phyloP scores from a whole-genome alignment of 37 sponge, comb jelly and placozoan genomes.

The Mnemiopsis leidyi region DNA sequence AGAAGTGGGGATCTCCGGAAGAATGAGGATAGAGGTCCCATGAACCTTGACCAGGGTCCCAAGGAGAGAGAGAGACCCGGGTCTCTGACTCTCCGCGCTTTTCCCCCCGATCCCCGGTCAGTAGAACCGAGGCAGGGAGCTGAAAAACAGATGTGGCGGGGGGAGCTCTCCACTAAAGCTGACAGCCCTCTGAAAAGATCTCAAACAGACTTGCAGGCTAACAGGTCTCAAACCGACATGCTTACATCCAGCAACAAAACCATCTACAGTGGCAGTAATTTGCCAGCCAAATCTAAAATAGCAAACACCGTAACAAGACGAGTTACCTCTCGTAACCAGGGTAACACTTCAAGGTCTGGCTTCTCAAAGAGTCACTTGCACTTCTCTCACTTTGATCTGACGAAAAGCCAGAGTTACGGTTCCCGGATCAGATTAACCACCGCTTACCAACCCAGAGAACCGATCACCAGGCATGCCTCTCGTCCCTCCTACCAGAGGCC shows the following conservation, averaged over 20 bases:
- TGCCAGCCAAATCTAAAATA: too few relatives aligned
- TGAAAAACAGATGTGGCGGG: neutral
- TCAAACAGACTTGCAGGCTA: neutral
- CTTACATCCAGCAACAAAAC: neutral
- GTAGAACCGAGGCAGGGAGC: neutral
- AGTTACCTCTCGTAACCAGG: neutral
- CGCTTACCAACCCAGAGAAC: neutral
- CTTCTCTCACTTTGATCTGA: too few relatives aligned
- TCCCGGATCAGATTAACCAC: neutral
- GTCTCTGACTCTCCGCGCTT: neutral
- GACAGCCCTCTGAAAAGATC: neutral
- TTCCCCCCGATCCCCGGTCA: neutral
- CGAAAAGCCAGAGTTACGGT: neutral
- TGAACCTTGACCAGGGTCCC: neutral
- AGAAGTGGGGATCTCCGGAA: neutral
- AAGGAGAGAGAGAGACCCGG: slow-evolving; percentile 18
- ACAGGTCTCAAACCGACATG: neutral
- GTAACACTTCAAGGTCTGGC: neutral
- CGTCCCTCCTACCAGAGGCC: neutral
- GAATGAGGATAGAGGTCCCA: neutral
- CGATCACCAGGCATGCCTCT: neutral
- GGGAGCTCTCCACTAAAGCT: neutral
- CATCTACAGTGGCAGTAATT: neutral
- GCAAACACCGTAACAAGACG: neutral
- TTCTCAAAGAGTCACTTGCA: too few relatives aligned